Evolutionary conservation across 2,888 invertebrate species (phyloP), one percentile per base, ranked within the genome.

Genomic region (Antheraea yamamai): DNA sequence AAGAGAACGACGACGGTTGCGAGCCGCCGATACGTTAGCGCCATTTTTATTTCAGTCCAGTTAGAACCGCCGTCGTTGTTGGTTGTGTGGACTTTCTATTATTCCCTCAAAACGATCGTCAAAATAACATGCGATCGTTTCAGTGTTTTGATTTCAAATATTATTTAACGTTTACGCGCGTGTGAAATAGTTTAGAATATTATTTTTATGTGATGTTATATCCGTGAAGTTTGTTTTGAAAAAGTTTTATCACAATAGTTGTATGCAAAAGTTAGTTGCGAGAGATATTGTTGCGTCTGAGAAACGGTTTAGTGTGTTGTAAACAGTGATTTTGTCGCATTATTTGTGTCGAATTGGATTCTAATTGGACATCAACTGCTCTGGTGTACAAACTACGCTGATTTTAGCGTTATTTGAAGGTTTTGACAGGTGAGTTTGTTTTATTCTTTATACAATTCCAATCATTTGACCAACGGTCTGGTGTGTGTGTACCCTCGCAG

Each of bases 1-100:
- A 68, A 68, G 35, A 68, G 39, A 70, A 70, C 35, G 35, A n/a
- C 39, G 20, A 39, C 39, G 70, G 70, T 8, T 39, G 35, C n/a
- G 23, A 35, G 18, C 68, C 70, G 12, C 70, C 39, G 18, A 39
- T 70, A 39, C 39, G 64, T 39, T 71, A 76, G 82, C 89, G 91
- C 90, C 92, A 92, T 90, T 89, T 90, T 88, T 87, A 81, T 81
- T 79, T 85, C 90, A 93, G 93, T 93, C 91, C 89, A 89, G 91
- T 90, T 91, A 88, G 79, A 87, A 81, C 79, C 84, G 84, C 80
- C 82, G 76, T 35, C 81, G 68, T 83, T 12, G 77, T n/a, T 58
- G 81, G 74, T 84, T 87, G 92, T 88, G 79, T 83, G 75, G 79
- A 77, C 76, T 81, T 58, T 75, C 12, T 81, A 79, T 75, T 79